Conservation (phyloP, 1,140 invertebrate species). For the Ceratina calcarata region DNA sequence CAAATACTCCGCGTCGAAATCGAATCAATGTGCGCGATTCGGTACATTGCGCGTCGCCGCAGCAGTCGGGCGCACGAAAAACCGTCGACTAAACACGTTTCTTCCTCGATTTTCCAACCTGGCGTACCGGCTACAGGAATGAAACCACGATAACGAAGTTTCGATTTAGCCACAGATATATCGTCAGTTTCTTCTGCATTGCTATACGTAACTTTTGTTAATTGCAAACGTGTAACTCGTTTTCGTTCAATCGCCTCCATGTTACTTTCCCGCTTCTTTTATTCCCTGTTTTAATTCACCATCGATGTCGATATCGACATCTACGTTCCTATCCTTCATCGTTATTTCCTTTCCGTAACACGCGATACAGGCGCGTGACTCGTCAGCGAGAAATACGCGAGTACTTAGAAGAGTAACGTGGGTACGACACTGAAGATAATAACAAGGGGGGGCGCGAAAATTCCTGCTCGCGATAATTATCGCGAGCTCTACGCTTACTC, state of each 20-base stretch:
- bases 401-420: not conserved
- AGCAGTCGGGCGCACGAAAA: not conserved
- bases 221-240: not conserved
- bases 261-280: not conserved
- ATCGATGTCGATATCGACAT: not conserved
- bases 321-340: too few relatives aligned
- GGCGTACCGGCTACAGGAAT: not conserved
- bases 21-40: slow-evolving; percentile 15
- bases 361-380: not conserved
- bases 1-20: slow-evolving; percentile 29
- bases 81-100: slow-evolving; percentile 4
- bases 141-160: not conserved
- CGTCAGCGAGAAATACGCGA: slow-evolving; percentile 1
- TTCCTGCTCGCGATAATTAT: slow-evolving; percentile 19
- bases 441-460: not conserved
- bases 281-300: not conserved
- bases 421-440: slow-evolving; percentile 11
- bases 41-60: too few relatives aligned
- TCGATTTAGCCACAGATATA: not conserved
- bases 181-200: not conserved
- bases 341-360: not conserved
- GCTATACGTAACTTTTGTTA: slow-evolving; percentile 10
- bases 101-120: slow-evolving; percentile 1
- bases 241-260: too few relatives aligned
- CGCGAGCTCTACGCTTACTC: not conserved